Evolutionary conservation across 2,888 invertebrate species (phyloP).

Genomic region (Agonopterix alstromeriana): DNA sequence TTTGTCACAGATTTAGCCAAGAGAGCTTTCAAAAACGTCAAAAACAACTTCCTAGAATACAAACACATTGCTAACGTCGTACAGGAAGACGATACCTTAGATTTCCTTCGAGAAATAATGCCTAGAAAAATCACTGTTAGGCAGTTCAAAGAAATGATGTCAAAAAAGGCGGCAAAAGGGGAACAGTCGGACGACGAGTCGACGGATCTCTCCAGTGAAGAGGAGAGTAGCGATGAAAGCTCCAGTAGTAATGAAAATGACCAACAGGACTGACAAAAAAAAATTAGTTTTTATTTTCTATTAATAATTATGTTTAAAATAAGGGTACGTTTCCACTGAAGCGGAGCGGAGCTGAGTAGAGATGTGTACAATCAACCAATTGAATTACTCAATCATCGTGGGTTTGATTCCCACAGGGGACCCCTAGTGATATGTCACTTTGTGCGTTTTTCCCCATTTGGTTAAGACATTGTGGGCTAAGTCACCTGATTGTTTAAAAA

Average conservation of each 20-base stretch:
- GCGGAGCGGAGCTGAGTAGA: too few relatives aligned
- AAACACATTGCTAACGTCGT: slow-evolving; percentile 84
- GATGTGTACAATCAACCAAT: too few relatives aligned
- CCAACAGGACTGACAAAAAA: slow-evolving; percentile 30
- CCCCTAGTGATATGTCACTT: too few relatives aligned
- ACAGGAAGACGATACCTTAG: slow-evolving; percentile 80
- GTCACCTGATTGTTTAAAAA: too few relatives aligned
- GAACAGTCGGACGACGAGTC: slow-evolving; percentile 44
- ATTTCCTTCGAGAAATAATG: slow-evolving; percentile 84
- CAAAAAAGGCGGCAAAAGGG: slow-evolving; percentile 65
- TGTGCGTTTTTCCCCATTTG: too few relatives aligned
- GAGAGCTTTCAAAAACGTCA: slow-evolving; percentile 75
- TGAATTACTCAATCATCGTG: too few relatives aligned
- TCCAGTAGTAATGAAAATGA: slow-evolving; percentile 37
- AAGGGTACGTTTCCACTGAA: too few relatives aligned
- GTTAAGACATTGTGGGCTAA: too few relatives aligned
- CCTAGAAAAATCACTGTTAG: slow-evolving; percentile 84
- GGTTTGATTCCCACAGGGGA: too few relatives aligned
- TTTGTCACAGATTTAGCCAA: slow-evolving; percentile 82
- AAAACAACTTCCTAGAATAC: slow-evolving; percentile 78
- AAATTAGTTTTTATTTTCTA: neutral
- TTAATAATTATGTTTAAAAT: too few relatives aligned
- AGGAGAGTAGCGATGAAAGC: slow-evolving; percentile 45
- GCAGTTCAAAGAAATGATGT: slow-evolving; percentile 81
- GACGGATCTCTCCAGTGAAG: slow-evolving; percentile 52